phyloP scores from a whole-genome alignment of 2,888 invertebrate species.

The Brachynemurus nebulosus region DNA sequence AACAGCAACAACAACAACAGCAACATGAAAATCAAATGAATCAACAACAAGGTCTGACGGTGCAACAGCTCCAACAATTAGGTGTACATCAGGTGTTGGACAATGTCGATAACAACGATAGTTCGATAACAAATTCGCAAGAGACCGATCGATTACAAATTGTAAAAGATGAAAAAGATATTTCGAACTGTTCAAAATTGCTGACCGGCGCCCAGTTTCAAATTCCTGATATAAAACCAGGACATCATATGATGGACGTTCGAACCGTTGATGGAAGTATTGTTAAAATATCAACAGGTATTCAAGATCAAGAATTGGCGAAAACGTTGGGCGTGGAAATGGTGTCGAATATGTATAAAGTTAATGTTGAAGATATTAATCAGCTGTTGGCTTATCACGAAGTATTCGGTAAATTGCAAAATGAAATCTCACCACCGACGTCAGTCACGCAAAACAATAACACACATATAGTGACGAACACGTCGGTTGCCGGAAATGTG shows the following conservation, averaged over 20 bases:
- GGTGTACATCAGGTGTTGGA: slow-evolving; percentile 45
- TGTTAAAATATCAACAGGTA: slow-evolving; percentile 55
- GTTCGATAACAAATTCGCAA: background rate
- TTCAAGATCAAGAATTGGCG: slow-evolving; percentile 42
- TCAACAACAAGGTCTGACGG: slow-evolving; percentile 35
- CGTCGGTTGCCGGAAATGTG: slow-evolving; percentile 7
- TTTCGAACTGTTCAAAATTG: slow-evolving; percentile 38
- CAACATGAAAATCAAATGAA: slow-evolving; percentile 33
- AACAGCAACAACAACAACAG: slow-evolving; percentile 28
- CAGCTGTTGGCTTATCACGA: slow-evolving; percentile 76
- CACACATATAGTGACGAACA: slow-evolving; percentile 20
- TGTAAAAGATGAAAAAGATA: slow-evolving; percentile 44
- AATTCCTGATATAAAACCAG: slow-evolving; percentile 35
- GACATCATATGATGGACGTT: slow-evolving; percentile 42
- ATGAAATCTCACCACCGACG: slow-evolving; percentile 36
- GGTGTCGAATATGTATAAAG: slow-evolving; percentile 69
- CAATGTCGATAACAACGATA: slow-evolving; percentile 26
- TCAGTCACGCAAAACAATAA: slow-evolving; percentile 21
- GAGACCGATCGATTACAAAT: slow-evolving; percentile 24
- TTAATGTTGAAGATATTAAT: slow-evolving; percentile 69
- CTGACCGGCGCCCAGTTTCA: slow-evolving; percentile 28
- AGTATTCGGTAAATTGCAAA: slow-evolving; percentile 60
- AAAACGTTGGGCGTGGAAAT: slow-evolving; percentile 51
- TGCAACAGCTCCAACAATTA: slow-evolving; percentile 43
- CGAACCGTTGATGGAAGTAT: slow-evolving; percentile 56